A percentile compares a stretch with the other conserved stretches of the same genome.
These are phyloP conservation scores for Hypomesus transpacificus DNA, from an alignment of 2,113 vertebrate genomes.

Conservation along the genomic window DNA sequence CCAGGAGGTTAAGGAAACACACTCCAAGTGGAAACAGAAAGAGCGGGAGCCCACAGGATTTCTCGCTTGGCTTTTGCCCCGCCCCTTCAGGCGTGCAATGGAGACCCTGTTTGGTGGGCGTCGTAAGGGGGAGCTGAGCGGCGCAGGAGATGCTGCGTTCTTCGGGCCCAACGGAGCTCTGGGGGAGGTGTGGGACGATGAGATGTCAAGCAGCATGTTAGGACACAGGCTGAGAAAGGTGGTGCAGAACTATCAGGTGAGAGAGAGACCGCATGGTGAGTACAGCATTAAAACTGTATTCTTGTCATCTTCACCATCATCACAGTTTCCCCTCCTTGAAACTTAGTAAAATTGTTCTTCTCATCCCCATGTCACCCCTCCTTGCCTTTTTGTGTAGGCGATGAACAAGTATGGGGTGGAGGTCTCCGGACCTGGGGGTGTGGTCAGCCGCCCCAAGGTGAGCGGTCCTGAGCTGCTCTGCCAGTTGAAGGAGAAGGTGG, in stretches of 20 bases:
- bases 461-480: slow-evolving; percentile 68
- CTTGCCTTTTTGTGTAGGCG: slow-evolving; percentile 46
- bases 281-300: neutral
- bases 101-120: slow-evolving; percentile 62
- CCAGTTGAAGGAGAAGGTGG: slow-evolving; percentile 61
- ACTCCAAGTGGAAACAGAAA: slow-evolving; percentile 23
- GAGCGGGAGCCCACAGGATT: slow-evolving; percentile 46
- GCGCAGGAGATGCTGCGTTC: slow-evolving; percentile 50
- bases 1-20: slow-evolving; percentile 20
- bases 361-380: neutral
- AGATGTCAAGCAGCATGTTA: slow-evolving; percentile 74
- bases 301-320: neutral
- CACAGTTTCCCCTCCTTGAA: neutral
- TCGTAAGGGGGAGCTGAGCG: slow-evolving; percentile 48
- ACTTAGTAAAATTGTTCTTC: neutral
- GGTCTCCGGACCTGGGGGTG: slow-evolving; percentile 33
- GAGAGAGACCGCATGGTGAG: neutral
- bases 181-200: slow-evolving; percentile 71
- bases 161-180: slow-evolving; percentile 58
- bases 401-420: slow-evolving; percentile 76
- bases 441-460: slow-evolving; percentile 39
- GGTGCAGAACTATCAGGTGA: slow-evolving; percentile 76
- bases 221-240: slow-evolving; percentile 69
- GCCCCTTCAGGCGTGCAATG: slow-evolving; percentile 57
- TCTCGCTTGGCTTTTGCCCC: slow-evolving; percentile 58